A percentile compares a stretch with the other conserved stretches of the same genome.
Evolutionary conservation across 2,113 vertebrate species (phyloP).

Genomic region (Carettochelys insculpta): DNA sequence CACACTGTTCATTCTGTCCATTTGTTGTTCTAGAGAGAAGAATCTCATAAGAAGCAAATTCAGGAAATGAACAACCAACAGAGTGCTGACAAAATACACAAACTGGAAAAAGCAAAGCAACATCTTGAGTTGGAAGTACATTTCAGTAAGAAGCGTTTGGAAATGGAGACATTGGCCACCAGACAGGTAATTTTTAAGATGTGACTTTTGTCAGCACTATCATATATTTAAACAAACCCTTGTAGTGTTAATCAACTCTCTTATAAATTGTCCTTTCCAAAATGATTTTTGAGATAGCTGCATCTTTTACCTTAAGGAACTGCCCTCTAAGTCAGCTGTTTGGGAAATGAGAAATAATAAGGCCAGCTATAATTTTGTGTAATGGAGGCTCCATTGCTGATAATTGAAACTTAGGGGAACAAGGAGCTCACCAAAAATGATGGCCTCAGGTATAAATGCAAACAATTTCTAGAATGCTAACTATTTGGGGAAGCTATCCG

Average conservation of each 20-base stretch:
- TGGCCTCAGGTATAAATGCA: background rate
- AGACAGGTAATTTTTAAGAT: slow-evolving; percentile 76
- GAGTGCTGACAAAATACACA: slow-evolving; percentile 84
- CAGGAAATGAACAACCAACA: slow-evolving; percentile 83
- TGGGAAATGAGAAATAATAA: background rate
- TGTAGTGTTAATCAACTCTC: background rate
- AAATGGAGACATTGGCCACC: slow-evolving; percentile 88
- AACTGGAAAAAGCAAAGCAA: slow-evolving; percentile 85
- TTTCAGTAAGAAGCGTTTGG: slow-evolving; percentile 84
- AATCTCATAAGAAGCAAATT: slow-evolving; percentile 80
- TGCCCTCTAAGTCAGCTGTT: background rate
- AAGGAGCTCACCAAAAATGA: background rate
- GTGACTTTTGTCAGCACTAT: background rate
- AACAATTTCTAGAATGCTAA: background rate
- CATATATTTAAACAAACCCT: background rate
- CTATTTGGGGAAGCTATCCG: background rate
- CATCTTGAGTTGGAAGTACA: slow-evolving; percentile 86
- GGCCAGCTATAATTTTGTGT: background rate
- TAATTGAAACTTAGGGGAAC: rapidly evolving
- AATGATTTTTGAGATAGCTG: background rate
- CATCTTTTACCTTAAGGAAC: background rate
- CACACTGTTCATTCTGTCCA: background rate
- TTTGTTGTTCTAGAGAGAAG: slow-evolving; percentile 80
- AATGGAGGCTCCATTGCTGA: background rate
- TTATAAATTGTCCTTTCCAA: background rate